phyloP scores from a whole-genome alignment of 1,140 invertebrate species.

The Neelides sp. region DNA sequence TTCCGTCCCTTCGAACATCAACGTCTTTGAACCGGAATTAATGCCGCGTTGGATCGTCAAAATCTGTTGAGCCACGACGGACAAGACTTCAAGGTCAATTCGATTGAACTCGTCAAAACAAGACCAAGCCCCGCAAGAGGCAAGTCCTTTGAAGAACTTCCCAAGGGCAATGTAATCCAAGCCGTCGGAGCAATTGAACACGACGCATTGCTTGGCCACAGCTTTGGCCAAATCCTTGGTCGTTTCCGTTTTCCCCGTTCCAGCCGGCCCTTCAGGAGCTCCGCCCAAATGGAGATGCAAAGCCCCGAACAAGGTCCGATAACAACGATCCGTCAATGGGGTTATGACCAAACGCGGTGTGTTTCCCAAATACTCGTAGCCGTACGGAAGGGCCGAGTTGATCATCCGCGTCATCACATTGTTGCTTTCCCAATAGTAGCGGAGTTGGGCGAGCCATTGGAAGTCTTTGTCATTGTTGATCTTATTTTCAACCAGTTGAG shows the following conservation, averaged over 20 bases:
- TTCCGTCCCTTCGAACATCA: slow-evolving; percentile 82
- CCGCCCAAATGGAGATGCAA: slow-evolving; percentile 55
- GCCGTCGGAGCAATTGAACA: slow-evolving; percentile 90
- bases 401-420: slow-evolving; percentile 76
- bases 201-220: slow-evolving; percentile 88
- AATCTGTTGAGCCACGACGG: slow-evolving; percentile 80
- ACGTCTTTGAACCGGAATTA: slow-evolving; percentile 52
- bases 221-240: slow-evolving; percentile 93
- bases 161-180: slow-evolving; percentile 84
- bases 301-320: slow-evolving; percentile 81
- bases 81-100: slow-evolving; percentile 60
- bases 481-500: slow-evolving; percentile 51
- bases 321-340: slow-evolving; percentile 78
- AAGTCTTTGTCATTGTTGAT: slow-evolving; percentile 68
- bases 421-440: slow-evolving; percentile 84
- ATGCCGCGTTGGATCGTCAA: slow-evolving; percentile 64
- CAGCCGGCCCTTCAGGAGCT: slow-evolving; percentile 41
- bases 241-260: slow-evolving; percentile 86
- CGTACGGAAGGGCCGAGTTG: slow-evolving; percentile 76
- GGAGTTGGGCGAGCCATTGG: slow-evolving; percentile 76
- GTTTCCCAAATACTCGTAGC: slow-evolving; percentile 90
- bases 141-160: slow-evolving; percentile 94
- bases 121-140: slow-evolving; percentile 89
- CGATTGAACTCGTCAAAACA: slow-evolving; percentile 89
- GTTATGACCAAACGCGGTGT: slow-evolving; percentile 74